Base-by-base conservation (phyloP, 2,888 invertebrate genomes). In the Cistogaster globosa region DNA sequence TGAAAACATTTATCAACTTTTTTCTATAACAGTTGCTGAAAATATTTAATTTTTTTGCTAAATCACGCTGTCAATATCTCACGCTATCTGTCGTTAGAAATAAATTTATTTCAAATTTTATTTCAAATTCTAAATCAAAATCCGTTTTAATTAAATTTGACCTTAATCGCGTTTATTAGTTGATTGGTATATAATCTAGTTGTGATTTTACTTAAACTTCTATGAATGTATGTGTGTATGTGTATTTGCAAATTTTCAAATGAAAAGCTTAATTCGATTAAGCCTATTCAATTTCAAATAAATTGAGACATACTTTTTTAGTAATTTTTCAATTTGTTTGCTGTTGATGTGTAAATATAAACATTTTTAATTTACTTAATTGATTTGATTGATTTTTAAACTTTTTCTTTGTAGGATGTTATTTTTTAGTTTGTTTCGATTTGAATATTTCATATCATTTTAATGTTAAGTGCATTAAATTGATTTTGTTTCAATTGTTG, bases 301-400 rank as follows among this genome's bases (percentile, higher is more conserved):
- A 16, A 51, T 22, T 48, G 18, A 2, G 6, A 42, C 6, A 51
- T 51, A 42, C 38, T 63, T 53, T 1, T 26, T 69, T 57, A 20
- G 7, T 16, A 16, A 11, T 48, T 58, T 60, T 60, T 8, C n/a
- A 42, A 42, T 51, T 68, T 42, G 45, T 18, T 53, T 69, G 57
- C 42, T 76, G 76, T 18, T 68, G 58, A 60, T 77, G 51, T 68
- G 68, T 18, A 58, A 60, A 32, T 32, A 32, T 7, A 68, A 9
- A 42, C n/a, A 79, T 65, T 72, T 74, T 60, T 42, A 72, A 80
- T 80, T 60, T 74, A 80, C 57, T 57, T n/a, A 12, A 67, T 72
- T 72, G 58, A 67, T 67, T 69, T 62, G 68, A 77, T 77, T 77
- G 68, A 68, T 77, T 79, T 71, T 16, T 51, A 72, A 72, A n/a